These are phyloP conservation scores for Thalassoma bifasciatum DNA, from an alignment of 2,113 vertebrate species.

Conservation along the genomic window DNA sequence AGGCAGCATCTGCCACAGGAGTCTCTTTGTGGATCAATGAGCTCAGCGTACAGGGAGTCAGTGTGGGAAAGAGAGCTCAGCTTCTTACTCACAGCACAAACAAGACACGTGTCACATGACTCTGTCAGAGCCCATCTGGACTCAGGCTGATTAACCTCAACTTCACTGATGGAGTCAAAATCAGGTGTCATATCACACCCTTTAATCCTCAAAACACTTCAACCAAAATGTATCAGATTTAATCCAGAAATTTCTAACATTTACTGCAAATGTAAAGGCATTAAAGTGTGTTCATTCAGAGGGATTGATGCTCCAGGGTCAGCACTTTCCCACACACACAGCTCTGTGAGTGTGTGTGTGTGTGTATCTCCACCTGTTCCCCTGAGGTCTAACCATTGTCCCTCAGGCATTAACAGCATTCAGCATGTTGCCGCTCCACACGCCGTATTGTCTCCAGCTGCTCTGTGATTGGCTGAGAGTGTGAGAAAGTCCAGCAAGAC, in stretches of 20 bases:
- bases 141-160: too few relatives aligned
- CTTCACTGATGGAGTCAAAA: too few relatives aligned
- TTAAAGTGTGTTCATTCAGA: constrained; percentile 42
- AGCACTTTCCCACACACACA: constrained; percentile 66
- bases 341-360: constrained; percentile 20
- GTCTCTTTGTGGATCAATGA: too few relatives aligned
- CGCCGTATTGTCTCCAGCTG: neutral
- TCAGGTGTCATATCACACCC: too few relatives aligned
- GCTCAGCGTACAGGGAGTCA: too few relatives aligned
- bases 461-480: constrained; percentile 68
- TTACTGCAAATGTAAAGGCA: too few relatives aligned
- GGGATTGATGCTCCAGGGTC: constrained; percentile 34
- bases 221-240: neutral
- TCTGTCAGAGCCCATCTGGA: too few relatives aligned
- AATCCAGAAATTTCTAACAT: constrained; percentile 15
- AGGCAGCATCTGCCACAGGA: too few relatives aligned
- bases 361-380: constrained; percentile 60
- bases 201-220: too few relatives aligned
- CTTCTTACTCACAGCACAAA: too few relatives aligned
- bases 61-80: too few relatives aligned
- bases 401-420: neutral
- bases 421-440: constrained; percentile 10
- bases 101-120: too few relatives aligned
- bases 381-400: constrained; percentile 53
- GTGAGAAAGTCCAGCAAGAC: constrained; percentile 71